phyloP scores from a whole-genome alignment of 2,888 invertebrate species.

The Uloborus plumipes region DNA sequence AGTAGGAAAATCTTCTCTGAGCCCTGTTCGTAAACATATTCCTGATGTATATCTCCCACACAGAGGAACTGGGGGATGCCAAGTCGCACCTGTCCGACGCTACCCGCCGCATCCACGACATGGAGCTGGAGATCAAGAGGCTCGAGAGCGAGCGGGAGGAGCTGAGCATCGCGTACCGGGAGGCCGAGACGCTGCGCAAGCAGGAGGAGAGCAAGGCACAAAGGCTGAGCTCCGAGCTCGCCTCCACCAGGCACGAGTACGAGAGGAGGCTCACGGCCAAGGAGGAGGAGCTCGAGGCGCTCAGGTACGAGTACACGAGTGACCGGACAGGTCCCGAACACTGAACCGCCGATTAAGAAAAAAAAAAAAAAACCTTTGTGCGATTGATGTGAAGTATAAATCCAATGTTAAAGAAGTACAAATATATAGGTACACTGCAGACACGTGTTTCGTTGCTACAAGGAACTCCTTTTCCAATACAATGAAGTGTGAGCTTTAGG shows the following conservation, averaged over 20 bases:
- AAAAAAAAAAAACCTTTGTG: no score
- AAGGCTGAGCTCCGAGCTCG: conserved; percentile 91
- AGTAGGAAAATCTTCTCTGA: no score
- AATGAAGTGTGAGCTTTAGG: no score
- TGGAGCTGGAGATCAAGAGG: conserved; percentile 95
- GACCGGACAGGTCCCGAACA: no score
- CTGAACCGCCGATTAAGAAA: no score
- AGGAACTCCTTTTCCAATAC: no score
- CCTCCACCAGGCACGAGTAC: conserved; percentile 94
- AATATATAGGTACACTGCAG: no score
- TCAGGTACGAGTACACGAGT: conserved; percentile 89
- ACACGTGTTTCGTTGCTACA: no score
- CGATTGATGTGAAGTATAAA: no score
- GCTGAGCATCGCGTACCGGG: conserved; percentile 97
- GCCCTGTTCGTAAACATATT: neutral
- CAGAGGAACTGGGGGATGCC: conserved; percentile 96
- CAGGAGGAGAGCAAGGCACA: conserved; percentile 96
- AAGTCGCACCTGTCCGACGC: conserved; percentile 94
- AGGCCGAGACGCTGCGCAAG: conserved; percentile 98
- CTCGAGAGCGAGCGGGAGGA: conserved; percentile 99
- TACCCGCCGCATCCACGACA: conserved; percentile 96
- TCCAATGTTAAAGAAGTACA: no score
- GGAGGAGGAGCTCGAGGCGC: conserved; percentile 97
- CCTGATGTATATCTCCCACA: neutral
- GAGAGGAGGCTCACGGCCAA: conserved; percentile 97